Percentiles rank a stretch among this genome's conserved stretches.
Evolutionary conservation across 2,888 invertebrate genomes (phyloP).

Genomic region (Polyommatus icarus): DNA sequence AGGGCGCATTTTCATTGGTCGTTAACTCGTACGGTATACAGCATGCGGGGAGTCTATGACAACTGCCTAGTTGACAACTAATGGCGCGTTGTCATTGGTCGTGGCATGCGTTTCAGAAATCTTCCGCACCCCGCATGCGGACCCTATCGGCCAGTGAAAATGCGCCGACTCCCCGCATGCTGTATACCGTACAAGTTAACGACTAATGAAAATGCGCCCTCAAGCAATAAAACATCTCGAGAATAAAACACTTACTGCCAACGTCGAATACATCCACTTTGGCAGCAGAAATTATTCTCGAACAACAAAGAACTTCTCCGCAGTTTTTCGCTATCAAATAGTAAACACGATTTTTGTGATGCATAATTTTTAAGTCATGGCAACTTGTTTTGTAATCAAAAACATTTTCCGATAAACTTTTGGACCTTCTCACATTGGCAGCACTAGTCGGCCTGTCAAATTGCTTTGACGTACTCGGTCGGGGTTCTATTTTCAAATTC

Average conservation of each 20-base stretch:
- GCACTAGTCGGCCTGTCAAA: constrained; percentile 58
- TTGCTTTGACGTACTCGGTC: constrained; percentile 51
- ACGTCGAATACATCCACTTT: constrained; percentile 56
- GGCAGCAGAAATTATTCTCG: constrained; percentile 51
- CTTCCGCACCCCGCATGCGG: no score
- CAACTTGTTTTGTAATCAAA: constrained; percentile 63
- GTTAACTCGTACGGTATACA: no score
- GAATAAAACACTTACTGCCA: constrained; percentile 55
- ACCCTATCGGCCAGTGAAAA: no score
- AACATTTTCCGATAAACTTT: constrained; percentile 48
- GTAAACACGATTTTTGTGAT: constrained; percentile 51
- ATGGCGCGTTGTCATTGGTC: no score
- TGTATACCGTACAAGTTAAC: no score
- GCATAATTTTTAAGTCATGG: constrained; percentile 61
- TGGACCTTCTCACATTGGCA: constrained; percentile 51
- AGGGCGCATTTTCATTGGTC: no score
- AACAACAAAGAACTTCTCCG: constrained; percentile 66
- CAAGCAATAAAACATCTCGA: no score
- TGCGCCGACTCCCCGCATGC: no score
- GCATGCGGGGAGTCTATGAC: no score
- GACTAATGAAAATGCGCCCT: no score
- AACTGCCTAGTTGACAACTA: no score
- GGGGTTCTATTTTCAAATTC: constrained; percentile 45
- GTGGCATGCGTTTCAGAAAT: no score
- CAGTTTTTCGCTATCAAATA: constrained; percentile 65